Evolutionary conservation across 2,888 invertebrate genomes (phyloP).

Genomic region (Caenorhabditis becei): DNA sequence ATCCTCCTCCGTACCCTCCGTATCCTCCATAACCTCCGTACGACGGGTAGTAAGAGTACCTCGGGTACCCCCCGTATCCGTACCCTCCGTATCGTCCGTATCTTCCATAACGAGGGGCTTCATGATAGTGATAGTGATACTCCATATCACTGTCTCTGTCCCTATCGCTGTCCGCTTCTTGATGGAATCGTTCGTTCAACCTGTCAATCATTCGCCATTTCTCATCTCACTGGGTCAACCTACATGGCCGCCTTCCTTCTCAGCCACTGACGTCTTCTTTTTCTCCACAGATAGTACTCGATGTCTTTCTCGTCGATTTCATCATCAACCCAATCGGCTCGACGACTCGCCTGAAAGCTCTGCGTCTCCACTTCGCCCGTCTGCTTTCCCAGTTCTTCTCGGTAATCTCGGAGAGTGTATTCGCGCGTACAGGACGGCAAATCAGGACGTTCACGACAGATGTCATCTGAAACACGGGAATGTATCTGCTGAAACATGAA

Average conservation of each 20-base stretch:
- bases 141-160: slow-evolving; percentile 19
- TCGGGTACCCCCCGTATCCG: slow-evolving; percentile 31
- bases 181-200: slow-evolving; percentile 30
- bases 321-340: slow-evolving; percentile 58
- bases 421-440: slow-evolving; percentile 30
- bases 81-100: slow-evolving; percentile 42
- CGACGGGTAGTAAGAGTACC: slow-evolving; percentile 17
- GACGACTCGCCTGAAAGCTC: slow-evolving; percentile 40
- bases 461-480: slow-evolving; percentile 28
- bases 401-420: slow-evolving; percentile 43
- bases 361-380: neutral
- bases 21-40: slow-evolving; percentile 22
- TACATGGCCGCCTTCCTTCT: slow-evolving; percentile 36
- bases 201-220: slow-evolving; percentile 18
- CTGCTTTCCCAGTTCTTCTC: slow-evolving; percentile 39
- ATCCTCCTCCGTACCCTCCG: slow-evolving; percentile 62
- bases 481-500: too few relatives aligned
- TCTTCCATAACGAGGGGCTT: slow-evolving; percentile 40
- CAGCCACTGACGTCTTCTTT: slow-evolving; percentile 55
- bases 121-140: slow-evolving; percentile 60
- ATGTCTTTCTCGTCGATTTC: slow-evolving; percentile 60
- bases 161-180: slow-evolving; percentile 23
- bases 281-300: slow-evolving; percentile 66
- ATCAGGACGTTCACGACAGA: slow-evolving; percentile 30
- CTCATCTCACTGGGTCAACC: slow-evolving; percentile 6